phyloP scores from a whole-genome alignment of 1,140 invertebrate species.

The Nymphalis io region DNA sequence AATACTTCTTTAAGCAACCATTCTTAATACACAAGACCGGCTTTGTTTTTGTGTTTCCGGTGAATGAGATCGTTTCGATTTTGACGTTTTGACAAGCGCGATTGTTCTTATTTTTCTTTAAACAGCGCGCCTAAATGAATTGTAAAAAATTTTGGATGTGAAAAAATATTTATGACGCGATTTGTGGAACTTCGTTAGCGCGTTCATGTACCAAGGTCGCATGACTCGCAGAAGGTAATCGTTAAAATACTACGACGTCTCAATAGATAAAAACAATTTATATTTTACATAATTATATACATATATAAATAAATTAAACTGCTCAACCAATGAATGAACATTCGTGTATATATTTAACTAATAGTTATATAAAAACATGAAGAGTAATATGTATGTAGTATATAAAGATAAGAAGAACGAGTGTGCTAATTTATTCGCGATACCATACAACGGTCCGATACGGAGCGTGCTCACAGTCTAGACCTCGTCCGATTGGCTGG shows the following conservation, averaged over 20 bases:
- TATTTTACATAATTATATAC: not conserved
- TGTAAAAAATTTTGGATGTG: slow-evolving; percentile 13
- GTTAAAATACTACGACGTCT: slow-evolving; percentile 13
- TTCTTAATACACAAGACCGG: slow-evolving; percentile 45
- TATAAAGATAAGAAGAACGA: slow-evolving; percentile 43
- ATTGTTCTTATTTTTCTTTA: slow-evolving; percentile 38
- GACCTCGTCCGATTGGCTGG: slow-evolving; percentile 63
- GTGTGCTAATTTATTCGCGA: slow-evolving; percentile 73
- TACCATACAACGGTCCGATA: slow-evolving; percentile 45
- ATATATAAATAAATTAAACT: not conserved
- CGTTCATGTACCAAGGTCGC: slow-evolving; percentile 37
- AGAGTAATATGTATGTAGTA: slow-evolving; percentile 16
- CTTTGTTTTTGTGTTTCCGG: slow-evolving; percentile 69
- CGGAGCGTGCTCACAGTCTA: slow-evolving; percentile 53
- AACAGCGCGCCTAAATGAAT: not conserved
- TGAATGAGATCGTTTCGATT: slow-evolving; percentile 32
- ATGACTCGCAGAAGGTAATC: slow-evolving; percentile 46
- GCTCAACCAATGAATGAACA: slow-evolving; percentile 14
- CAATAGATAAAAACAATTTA: slow-evolving; percentile 1
- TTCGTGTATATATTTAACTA: slow-evolving; percentile 7
- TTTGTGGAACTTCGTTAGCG: slow-evolving; percentile 57
- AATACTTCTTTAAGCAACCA: slow-evolving; percentile 57
- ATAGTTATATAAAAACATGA: slow-evolving; percentile 14
- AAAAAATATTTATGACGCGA: slow-evolving; percentile 36
- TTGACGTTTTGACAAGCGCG: slow-evolving; percentile 55